A percentile compares a stretch with the other conserved stretches of the same genome.
Evolutionary conservation across 2,888 invertebrate species (phyloP).

Genomic region (Ormyrus pomaceus): DNA sequence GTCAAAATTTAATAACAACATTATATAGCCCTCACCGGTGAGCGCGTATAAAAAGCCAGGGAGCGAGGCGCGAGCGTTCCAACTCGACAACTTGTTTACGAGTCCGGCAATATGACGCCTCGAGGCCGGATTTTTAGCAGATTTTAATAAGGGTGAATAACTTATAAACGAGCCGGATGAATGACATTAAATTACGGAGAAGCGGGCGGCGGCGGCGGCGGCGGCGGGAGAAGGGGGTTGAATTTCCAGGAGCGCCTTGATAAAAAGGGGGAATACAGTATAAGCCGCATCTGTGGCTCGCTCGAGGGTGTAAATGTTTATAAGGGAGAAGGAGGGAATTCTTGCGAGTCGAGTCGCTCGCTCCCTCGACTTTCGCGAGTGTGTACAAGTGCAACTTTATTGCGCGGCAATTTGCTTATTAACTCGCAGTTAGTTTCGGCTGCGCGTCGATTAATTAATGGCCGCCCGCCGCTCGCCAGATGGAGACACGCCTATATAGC

Average conservation of each 20-base stretch:
- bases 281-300: slow-evolving; percentile 75
- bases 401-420: slow-evolving; percentile 76
- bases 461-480: slow-evolving; percentile 64
- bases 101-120: slow-evolving; percentile 61
- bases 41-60: slow-evolving; percentile 36
- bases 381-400: slow-evolving; percentile 62
- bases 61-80: not conserved
- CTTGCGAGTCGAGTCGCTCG: slow-evolving; percentile 18
- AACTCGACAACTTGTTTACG: slow-evolving; percentile 57
- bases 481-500: slow-evolving; percentile 69
- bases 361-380: not conserved
- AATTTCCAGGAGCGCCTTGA: not conserved
- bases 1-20: slow-evolving; percentile 40
- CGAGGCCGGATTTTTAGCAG: slow-evolving; percentile 64
- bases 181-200: slow-evolving; percentile 70
- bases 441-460: slow-evolving; percentile 62
- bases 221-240: not conserved
- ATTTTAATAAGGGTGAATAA: slow-evolving; percentile 70
- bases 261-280: slow-evolving; percentile 60
- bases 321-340: slow-evolving; percentile 61
- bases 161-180: slow-evolving; percentile 67
- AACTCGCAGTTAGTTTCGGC: slow-evolving; percentile 75
- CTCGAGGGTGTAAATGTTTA: slow-evolving; percentile 73
- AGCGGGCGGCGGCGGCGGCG: slow-evolving; percentile 12
- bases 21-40: slow-evolving; percentile 34